phyloP scores from a whole-genome alignment of 2,797 vertebrate species.

The Apogon talboti region DNA sequence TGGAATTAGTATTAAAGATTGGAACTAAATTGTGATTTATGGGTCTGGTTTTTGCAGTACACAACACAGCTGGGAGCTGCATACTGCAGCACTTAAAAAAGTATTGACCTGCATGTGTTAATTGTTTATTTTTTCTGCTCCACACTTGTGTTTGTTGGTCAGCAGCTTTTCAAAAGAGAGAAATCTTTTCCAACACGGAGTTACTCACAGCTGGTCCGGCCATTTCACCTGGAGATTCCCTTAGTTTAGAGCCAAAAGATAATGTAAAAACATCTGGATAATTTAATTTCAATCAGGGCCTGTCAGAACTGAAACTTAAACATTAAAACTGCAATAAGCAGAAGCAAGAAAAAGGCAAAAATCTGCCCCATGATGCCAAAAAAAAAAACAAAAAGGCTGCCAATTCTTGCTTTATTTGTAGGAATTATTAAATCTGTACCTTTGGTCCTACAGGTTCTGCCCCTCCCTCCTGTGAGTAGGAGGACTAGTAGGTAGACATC shows the following conservation, averaged over 20 bases:
- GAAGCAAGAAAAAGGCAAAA: no score
- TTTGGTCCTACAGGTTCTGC: neutral
- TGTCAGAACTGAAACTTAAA: slow-evolving; percentile 20
- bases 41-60: slow-evolving; percentile 1
- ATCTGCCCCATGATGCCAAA: no score
- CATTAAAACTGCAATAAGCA: neutral
- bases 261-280: slow-evolving; percentile 49
- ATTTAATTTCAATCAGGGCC: slow-evolving; percentile 37
- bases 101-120: slow-evolving; percentile 2
- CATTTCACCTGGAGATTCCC: slow-evolving; percentile 30
- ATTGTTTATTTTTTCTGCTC: slow-evolving; percentile 2
- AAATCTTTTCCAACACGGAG: slow-evolving; percentile 21
- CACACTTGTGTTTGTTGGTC: neutral
- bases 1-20: slow-evolving; percentile 4
- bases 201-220: slow-evolving; percentile 39
- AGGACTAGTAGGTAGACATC: slow-evolving; percentile 1
- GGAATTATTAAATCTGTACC: slow-evolving; percentile 12
- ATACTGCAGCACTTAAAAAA: neutral
- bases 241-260: slow-evolving; percentile 23
- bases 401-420: neutral
- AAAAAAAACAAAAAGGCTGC: no score
- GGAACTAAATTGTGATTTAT: slow-evolving; percentile 19
- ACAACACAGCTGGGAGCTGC: neutral
- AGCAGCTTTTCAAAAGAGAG: slow-evolving; percentile 18
- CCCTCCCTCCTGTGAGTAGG: neutral